Evolutionary conservation across 2,113 vertebrate genomes (phyloP).

Genomic region (Sturnira hondurensis): DNA sequence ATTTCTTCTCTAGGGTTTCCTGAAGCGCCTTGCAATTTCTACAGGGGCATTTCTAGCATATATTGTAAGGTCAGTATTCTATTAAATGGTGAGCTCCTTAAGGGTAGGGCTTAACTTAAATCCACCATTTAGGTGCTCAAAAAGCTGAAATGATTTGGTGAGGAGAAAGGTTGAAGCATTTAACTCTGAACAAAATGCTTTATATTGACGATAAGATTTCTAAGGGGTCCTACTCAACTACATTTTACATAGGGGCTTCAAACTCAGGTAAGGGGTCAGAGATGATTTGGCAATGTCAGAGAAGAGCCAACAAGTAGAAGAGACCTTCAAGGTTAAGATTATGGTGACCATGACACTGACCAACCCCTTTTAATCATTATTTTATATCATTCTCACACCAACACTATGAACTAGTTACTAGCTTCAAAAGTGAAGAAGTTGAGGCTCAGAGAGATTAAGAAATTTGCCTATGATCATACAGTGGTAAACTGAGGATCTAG

Average conservation of each 20-base stretch:
- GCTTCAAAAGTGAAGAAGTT: constrained; percentile 16
- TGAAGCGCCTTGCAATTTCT: background rate
- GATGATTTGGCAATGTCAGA: background rate
- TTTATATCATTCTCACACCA: constrained; percentile 8
- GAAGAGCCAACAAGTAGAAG: constrained; percentile 4
- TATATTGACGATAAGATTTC: background rate
- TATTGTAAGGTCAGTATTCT: background rate
- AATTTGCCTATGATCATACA: background rate
- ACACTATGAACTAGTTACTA: background rate
- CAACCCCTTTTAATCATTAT: background rate
- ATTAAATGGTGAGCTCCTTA: background rate
- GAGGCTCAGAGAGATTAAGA: background rate
- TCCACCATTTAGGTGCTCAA: background rate
- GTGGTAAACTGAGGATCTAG: background rate
- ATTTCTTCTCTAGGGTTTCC: background rate
- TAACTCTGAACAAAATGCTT: background rate
- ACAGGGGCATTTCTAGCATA: background rate
- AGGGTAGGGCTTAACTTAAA: background rate
- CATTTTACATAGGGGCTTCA: background rate
- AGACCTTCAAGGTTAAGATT: background rate
- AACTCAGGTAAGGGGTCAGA: background rate
- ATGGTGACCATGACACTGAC: background rate
- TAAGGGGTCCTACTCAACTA: background rate
- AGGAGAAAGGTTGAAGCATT: background rate
- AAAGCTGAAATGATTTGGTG: background rate